A percentile compares a stretch with the other conserved stretches of the same genome.
These are phyloP conservation scores for Chymomyza fuscimana DNA, from an alignment of 2,888 invertebrate genomes.

Conservation along the genomic window DNA sequence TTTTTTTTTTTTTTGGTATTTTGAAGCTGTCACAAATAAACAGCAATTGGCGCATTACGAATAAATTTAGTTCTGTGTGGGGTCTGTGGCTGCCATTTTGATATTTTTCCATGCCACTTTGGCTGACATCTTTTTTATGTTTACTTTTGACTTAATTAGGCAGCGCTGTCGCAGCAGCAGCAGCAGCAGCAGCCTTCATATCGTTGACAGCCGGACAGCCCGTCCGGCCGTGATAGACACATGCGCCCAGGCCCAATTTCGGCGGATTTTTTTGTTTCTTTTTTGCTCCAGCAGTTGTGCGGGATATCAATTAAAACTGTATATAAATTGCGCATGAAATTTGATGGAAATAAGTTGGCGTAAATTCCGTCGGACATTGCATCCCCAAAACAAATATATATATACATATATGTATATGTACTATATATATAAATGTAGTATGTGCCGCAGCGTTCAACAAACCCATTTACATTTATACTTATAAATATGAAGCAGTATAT, in stretches of 20 bases:
- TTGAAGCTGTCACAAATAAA: background rate
- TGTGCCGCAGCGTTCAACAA: slow-evolving; percentile 24
- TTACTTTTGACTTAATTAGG: slow-evolving; percentile 62
- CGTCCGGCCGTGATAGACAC: background rate
- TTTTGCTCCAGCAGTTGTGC: background rate
- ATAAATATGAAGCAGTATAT: background rate
- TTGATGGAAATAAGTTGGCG: background rate
- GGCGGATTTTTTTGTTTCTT: background rate
- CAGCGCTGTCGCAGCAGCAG: background rate
- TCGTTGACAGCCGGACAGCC: background rate
- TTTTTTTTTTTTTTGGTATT: background rate
- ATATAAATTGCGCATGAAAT: background rate
- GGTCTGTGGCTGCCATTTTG: slow-evolving; percentile 27
- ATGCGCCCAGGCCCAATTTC: background rate
- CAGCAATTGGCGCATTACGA: background rate
- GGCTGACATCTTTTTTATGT: slow-evolving; percentile 45
- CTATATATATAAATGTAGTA: background rate
- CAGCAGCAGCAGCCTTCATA: background rate
- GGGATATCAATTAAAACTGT: background rate
- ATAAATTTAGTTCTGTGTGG: slow-evolving; percentile 35
- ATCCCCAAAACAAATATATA: background rate
- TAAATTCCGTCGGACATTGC: background rate
- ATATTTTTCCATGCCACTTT: slow-evolving; percentile 25
- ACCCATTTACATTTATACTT: background rate
- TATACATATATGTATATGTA: no score